These are phyloP conservation scores for Rhyacichthys aspro DNA, from an alignment of 2,797 vertebrate species.

Conservation along the genomic window DNA sequence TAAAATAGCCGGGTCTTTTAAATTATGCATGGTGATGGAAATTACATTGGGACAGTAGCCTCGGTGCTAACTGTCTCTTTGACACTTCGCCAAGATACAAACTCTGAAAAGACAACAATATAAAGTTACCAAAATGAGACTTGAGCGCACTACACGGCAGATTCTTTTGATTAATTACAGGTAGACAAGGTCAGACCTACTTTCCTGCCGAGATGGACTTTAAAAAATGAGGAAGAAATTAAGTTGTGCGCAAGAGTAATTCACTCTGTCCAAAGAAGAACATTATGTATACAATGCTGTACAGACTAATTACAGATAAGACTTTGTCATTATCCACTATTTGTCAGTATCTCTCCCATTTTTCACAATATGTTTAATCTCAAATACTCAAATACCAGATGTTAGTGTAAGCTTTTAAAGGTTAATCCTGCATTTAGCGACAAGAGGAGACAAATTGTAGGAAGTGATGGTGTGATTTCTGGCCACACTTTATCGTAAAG, in stretches of 20 bases:
- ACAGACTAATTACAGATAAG: conserved; percentile 4
- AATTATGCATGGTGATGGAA: conserved; percentile 73
- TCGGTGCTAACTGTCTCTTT: conserved; percentile 24
- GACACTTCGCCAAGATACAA: conserved; percentile 28
- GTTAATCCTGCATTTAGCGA: neutral
- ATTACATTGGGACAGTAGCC: conserved; percentile 51
- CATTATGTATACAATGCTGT: conserved; percentile 3
- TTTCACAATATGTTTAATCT: too few species aligned
- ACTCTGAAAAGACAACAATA: conserved; percentile 6
- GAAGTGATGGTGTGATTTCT: neutral
- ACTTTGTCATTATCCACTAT: neutral
- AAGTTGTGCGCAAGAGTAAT: conserved; percentile 24
- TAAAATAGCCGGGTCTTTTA: conserved; percentile 68
- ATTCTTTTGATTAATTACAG: conserved; percentile 54
- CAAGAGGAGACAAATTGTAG: neutral
- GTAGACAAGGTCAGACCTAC: conserved; percentile 29
- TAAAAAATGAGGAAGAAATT: conserved; percentile 45
- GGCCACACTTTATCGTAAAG: neutral
- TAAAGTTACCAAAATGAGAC: conserved; percentile 3
- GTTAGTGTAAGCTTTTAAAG: neutral
- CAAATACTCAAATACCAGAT: neutral
- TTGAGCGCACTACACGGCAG: conserved; percentile 6
- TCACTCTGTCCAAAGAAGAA: conserved; percentile 9
- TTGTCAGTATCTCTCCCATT: too few species aligned
- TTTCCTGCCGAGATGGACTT: conserved; percentile 27